Conservation (phyloP, 1,140 invertebrate genomes). For the Pemphigus obesinymphae region DNA sequence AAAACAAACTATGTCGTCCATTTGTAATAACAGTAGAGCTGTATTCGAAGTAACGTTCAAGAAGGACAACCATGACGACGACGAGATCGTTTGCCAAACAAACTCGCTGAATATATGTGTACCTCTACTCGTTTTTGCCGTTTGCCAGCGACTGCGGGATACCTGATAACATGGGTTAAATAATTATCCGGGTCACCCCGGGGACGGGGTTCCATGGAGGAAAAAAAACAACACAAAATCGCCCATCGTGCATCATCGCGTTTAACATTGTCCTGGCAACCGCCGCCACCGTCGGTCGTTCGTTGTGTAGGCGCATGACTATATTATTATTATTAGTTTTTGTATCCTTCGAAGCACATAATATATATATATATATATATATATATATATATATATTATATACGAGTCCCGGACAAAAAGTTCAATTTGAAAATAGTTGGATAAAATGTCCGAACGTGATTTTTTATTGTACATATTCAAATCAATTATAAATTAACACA, state of each 20-base stretch:
- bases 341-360: too few species aligned
- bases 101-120: too few species aligned
- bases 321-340: neutral
- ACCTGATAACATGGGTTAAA: slow-evolving; percentile 3
- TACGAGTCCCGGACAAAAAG: too few species aligned
- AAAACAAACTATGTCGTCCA: too few species aligned
- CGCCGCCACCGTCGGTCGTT: neutral
- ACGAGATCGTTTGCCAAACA: slow-evolving; percentile 5
- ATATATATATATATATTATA: too few species aligned
- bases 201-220: neutral
- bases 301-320: neutral
- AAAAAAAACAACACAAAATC: neutral
- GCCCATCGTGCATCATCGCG: neutral
- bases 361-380: too few species aligned
- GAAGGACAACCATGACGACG: neutral
- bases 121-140: neutral
- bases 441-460: too few species aligned
- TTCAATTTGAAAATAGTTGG: too few species aligned
- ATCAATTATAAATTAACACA: too few species aligned
- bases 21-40: too few species aligned
- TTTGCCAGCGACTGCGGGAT: neutral
- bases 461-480: too few species aligned
- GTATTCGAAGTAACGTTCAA: too few species aligned
- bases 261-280: neutral
- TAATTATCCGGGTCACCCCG: neutral